Evolutionary conservation across 2,113 vertebrate genomes (phyloP), one percentile per base, ranked within the genome.

Genomic region (Sylvilagus bachmani): DNA sequence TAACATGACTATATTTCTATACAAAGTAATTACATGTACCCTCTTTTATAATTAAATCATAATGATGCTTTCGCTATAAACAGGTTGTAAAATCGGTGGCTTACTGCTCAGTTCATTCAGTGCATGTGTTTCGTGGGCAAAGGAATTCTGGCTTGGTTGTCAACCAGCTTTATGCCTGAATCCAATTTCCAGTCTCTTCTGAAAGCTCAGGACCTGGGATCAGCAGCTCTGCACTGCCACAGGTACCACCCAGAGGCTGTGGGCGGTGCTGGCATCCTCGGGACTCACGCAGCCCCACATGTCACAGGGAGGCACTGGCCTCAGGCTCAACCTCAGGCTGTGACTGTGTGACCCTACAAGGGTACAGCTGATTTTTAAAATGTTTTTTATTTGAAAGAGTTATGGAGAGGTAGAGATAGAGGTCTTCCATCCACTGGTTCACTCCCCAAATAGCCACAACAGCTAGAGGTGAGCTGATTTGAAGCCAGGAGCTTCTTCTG

Each of bases 261-360:
- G 49, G 3, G 24, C 82, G 31, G 1, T 4, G 17, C 36, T 49
- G 55, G 79, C 38, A 17, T 62, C 62, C 27, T 25, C 4, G 62
- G 1, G 25, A 29, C n/a, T 2, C 0, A 0, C 2, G 31, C 2
- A 10, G 5, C 10, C 7, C 10, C 13, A 19, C 55, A 6, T 44
- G 44, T 44, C 44, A 44, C 44, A 44, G 44, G 44, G 44, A 44
- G 44, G 44, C 44, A 44, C 55, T 21, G 55, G 55, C 55, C 16
- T 58, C 55, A 14, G 55, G 55, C 55, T 17, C 19, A 58, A 5
- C 19, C 55, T 58, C 55, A 5, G 55, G 55, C 17, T 16, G 5
- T 25, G n/a, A 33, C 14, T 2, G 12, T 22, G 51, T 11, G 64
- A 73, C 21, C 12, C 24, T 31, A 22, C 27, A 5, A 62, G 58